phyloP scores from a whole-genome alignment of 1,140 invertebrate species.

The Drosophila parabipectinata region DNA sequence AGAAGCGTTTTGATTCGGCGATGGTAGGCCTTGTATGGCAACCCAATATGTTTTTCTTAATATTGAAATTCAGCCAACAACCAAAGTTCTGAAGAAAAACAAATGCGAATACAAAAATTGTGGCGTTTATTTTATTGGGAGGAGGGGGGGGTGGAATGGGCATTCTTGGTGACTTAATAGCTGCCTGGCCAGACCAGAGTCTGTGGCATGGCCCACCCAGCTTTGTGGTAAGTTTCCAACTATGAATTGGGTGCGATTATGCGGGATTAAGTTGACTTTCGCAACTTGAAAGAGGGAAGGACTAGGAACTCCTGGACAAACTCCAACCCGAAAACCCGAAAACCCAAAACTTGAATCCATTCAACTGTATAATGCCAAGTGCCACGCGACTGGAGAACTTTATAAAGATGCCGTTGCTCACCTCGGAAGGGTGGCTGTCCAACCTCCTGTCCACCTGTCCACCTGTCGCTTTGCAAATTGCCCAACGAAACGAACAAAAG shows the following conservation, averaged over 20 bases:
- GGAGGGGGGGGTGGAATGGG: too few species aligned
- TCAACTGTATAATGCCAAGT: constrained; percentile 37
- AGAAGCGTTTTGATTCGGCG: constrained; percentile 15
- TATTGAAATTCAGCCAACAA: constrained; percentile 30
- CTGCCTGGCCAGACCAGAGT: constrained; percentile 13
- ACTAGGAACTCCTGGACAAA: not conserved
- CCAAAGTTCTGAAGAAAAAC: constrained; percentile 54
- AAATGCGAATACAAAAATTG: constrained; percentile 30
- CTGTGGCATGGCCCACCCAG: constrained; percentile 18
- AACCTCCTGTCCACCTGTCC: not conserved
- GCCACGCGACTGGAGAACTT: constrained; percentile 4
- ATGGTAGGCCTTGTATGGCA: not conserved
- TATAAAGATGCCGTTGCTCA: constrained; percentile 1
- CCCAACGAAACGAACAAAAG: not conserved
- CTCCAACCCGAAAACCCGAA: constrained; percentile 4
- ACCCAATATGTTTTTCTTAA: constrained; percentile 24
- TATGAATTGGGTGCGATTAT: constrained; percentile 57
- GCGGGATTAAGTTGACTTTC: constrained; percentile 39
- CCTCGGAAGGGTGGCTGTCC: not conserved
- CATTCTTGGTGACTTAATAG: constrained; percentile 33
- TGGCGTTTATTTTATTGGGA: not conserved
- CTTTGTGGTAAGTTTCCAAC: constrained; percentile 55
- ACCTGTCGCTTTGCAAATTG: constrained; percentile 5
- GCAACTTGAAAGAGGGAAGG: not conserved
- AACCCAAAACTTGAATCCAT: constrained; percentile 11